Evolutionary conservation across 2,113 vertebrate genomes (phyloP).

Genomic region (Sphyrna mokarran): DNA sequence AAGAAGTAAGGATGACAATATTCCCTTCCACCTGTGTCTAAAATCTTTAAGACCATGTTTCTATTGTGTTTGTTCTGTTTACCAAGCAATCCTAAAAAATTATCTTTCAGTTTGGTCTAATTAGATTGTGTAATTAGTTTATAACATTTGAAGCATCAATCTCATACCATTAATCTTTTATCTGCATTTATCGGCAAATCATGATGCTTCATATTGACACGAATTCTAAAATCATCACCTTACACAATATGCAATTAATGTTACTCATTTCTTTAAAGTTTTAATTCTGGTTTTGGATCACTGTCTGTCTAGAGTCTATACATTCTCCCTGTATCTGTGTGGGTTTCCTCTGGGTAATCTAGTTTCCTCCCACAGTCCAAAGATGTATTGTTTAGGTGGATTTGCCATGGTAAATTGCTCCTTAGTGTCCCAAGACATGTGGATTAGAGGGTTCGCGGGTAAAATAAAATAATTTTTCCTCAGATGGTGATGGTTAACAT

Average conservation of each 20-base stretch:
- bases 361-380: no score
- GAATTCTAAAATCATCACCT: not conserved
- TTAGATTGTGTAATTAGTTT: not conserved
- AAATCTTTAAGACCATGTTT: not conserved
- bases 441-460: no score
- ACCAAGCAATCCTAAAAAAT: slow-evolving; percentile 17
- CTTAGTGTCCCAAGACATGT: no score
- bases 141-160: not conserved
- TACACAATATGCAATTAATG: not conserved
- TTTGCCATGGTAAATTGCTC: no score
- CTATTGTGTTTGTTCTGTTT: slow-evolving; percentile 8
- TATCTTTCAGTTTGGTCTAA: slow-evolving; percentile 16
- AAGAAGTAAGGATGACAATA: not conserved
- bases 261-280: not conserved
- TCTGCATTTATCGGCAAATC: not conserved
- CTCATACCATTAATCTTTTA: slow-evolving; percentile 5
- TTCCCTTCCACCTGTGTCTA: not conserved
- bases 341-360: no score
- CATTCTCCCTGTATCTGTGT: no score
- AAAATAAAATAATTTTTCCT: no score
- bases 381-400: no score
- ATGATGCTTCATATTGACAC: not conserved
- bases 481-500: no score
- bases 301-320: no score
- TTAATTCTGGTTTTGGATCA: no score